These are phyloP conservation scores for Cardiocondyla obscurior DNA, from an alignment of 1,140 invertebrate species.

Conservation along the genomic window DNA sequence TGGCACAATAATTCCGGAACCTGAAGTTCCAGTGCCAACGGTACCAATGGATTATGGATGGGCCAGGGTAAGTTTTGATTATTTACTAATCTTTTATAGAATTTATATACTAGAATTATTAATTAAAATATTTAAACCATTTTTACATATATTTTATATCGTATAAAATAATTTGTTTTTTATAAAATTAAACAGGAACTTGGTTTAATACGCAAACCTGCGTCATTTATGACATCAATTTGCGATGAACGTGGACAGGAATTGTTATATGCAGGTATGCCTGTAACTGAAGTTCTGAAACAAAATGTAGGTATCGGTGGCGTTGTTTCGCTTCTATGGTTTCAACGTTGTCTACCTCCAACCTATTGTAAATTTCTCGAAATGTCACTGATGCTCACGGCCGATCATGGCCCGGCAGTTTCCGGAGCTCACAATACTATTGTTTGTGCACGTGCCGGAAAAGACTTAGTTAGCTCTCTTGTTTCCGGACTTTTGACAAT, in stretches of 20 bases:
- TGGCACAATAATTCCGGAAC: constrained; percentile 93
- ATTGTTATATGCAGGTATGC: constrained; percentile 98
- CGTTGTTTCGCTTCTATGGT: constrained; percentile 98
- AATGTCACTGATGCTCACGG: constrained; percentile 99
- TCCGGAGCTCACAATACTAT: constrained; percentile 99
- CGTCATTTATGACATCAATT: constrained; percentile 99
- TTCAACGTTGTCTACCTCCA: constrained; percentile 96
- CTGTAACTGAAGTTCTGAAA: constrained; percentile 96
- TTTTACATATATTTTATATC: constrained; percentile 4
- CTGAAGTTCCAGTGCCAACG: constrained; percentile 98
- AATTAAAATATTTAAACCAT: too few relatives aligned
- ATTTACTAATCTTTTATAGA: neutral
- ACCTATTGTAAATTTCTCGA: constrained; percentile 99
- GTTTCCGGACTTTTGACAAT: constrained; percentile 99
- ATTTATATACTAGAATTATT: too few relatives aligned
- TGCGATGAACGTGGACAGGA: constrained; percentile 99
- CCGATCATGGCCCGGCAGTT: constrained; percentile 99
- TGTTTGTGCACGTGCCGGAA: constrained; percentile 98
- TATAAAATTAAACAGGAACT: constrained; percentile 96
- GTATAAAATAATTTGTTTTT: too few relatives aligned
- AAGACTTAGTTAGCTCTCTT: constrained; percentile 98
- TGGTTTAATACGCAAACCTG: constrained; percentile 98
- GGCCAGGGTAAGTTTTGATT: constrained; percentile 90
- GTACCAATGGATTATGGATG: constrained; percentile 99
- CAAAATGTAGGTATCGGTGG: constrained; percentile 98